A percentile compares a stretch with the other conserved stretches of the same genome.
Evolutionary conservation across 2,888 invertebrate species (phyloP).

Genomic region (Caradrina kadenii): DNA sequence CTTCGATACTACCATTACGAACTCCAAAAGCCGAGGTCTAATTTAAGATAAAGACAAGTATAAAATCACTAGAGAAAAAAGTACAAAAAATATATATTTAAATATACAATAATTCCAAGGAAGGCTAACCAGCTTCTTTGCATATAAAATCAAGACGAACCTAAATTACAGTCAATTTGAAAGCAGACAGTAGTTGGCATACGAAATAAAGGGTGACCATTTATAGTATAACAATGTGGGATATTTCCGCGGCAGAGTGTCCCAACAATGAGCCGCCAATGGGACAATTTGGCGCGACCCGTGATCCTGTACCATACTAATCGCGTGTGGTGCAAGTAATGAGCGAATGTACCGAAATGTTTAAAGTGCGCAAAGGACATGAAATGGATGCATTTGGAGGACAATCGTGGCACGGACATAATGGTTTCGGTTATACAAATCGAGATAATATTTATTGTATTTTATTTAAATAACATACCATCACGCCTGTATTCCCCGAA

Average conservation of each 20-base stretch:
- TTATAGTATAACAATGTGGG: conserved; percentile 66
- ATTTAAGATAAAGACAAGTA: not conserved
- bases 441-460: no score
- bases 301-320: conserved; percentile 64
- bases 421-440: no score
- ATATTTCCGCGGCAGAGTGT: conserved; percentile 61
- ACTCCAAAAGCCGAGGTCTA: no score
- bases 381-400: not conserved
- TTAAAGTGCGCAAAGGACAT: not conserved
- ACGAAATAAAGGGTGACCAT: conserved; percentile 62
- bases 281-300: conserved; percentile 80
- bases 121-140: conserved; percentile 22
- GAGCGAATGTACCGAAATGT: conserved; percentile 3
- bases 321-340: conserved; percentile 33
- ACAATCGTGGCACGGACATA: no score
- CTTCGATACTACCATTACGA: no score
- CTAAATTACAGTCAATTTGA: conserved; percentile 64
- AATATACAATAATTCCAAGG: conserved; percentile 6
- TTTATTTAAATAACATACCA: no score
- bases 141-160: conserved; percentile 60
- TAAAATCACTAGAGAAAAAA: not conserved
- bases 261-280: conserved; percentile 78
- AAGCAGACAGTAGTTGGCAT: conserved; percentile 64
- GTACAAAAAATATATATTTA: not conserved
- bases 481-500: no score